These are phyloP conservation scores for Chirona hameri DNA, from an alignment of 2,888 invertebrate species.

Conservation along the genomic window DNA sequence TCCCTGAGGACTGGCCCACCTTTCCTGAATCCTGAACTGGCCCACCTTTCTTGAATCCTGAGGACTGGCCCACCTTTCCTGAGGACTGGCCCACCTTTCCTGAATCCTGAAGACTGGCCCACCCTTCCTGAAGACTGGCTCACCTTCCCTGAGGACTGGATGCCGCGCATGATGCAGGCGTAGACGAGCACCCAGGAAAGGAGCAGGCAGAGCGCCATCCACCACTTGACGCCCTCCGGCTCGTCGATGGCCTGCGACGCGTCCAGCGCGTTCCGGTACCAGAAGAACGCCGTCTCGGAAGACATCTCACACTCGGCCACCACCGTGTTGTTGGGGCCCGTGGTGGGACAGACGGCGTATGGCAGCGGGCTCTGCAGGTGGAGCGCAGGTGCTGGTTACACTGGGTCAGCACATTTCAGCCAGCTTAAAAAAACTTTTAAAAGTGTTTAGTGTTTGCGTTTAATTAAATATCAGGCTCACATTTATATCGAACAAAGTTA, in stretches of 20 bases:
- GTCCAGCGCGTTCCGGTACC: conserved; percentile 86
- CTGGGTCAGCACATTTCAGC: no score
- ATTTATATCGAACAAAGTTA: no score
- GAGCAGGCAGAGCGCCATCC: conserved; percentile 82
- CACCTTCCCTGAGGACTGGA: conserved; percentile 60
- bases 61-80: no score
- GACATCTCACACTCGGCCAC: conserved; percentile 80
- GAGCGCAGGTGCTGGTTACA: no score
- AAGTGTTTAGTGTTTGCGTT: no score
- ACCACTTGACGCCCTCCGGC: conserved; percentile 82
- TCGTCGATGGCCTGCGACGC: conserved; percentile 80
- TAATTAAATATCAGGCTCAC: no score
- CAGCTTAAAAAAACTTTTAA: no score
- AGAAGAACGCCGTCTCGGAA: conserved; percentile 85
- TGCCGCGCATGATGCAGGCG: conserved; percentile 91
- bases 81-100: no score
- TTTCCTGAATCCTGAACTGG: no score
- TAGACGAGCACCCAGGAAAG: conserved; percentile 88
- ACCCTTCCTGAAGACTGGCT: no score
- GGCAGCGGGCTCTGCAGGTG: conserved; percentile 67
- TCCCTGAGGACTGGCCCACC: conserved; percentile 55
- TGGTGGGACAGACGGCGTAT: conserved; percentile 73
- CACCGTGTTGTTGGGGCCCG: conserved; percentile 41
- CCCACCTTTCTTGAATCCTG: no score
- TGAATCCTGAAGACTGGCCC: no score